Evolutionary conservation across 2,888 invertebrate species (phyloP).

Genomic region (Heliconius sara): DNA sequence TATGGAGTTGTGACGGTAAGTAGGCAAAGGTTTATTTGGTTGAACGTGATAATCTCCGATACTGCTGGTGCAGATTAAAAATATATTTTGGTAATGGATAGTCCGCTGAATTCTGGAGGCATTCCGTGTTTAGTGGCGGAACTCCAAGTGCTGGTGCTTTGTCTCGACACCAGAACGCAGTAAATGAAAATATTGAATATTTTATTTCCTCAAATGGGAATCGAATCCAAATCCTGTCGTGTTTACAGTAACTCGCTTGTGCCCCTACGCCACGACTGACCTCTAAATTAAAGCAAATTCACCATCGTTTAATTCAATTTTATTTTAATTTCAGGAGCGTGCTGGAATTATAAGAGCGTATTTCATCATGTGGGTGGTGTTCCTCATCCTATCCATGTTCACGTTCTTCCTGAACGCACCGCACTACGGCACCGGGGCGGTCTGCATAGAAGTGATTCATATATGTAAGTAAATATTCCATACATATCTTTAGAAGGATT

Average conservation of each 20-base stretch:
- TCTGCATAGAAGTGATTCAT: constrained; percentile 60
- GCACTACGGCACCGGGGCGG: constrained; percentile 57
- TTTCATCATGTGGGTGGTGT: constrained; percentile 74
- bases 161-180: background rate
- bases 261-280: background rate
- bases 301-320: background rate
- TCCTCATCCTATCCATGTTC: constrained; percentile 70
- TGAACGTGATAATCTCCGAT: background rate
- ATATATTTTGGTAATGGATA: no score
- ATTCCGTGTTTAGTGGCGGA: background rate
- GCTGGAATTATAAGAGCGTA: constrained; percentile 68
- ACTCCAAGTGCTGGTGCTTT: background rate
- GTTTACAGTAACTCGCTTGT: background rate
- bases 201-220: background rate
- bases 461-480: constrained; percentile 64
- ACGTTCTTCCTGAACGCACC: constrained; percentile 70
- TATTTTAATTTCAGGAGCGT: constrained; percentile 60
- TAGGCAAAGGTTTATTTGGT: background rate
- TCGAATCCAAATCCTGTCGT: background rate
- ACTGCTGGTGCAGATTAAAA: no score
- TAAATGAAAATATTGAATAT: background rate
- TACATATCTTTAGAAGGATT: background rate
- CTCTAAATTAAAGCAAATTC: background rate
- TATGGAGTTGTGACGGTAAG: constrained; percentile 69
- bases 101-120: background rate